Conservation (phyloP, 2,113 vertebrate species). For the Ammodramus savannarum region DNA sequence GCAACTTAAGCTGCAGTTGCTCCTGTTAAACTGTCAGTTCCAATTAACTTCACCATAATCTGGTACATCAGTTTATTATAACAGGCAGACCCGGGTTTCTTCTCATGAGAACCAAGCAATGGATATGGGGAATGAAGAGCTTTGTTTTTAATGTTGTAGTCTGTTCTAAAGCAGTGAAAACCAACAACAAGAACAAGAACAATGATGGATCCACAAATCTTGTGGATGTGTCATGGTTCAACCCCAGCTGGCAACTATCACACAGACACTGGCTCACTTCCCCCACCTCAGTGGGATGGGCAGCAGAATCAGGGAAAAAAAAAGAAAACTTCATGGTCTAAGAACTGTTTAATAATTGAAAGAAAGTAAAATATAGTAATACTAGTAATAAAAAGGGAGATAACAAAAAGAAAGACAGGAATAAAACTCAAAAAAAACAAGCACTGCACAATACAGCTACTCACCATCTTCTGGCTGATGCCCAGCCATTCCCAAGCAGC, state of each 20-base stretch:
- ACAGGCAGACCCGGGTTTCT: slow-evolving; percentile 18
- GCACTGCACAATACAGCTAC: background rate
- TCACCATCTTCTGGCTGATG: background rate
- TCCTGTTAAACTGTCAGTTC: slow-evolving; percentile 34
- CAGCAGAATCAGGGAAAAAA: background rate
- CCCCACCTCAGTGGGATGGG: background rate
- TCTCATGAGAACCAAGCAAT: slow-evolving; percentile 55
- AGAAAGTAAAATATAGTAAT: background rate
- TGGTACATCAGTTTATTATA: slow-evolving; percentile 23
- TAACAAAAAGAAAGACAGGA: background rate
- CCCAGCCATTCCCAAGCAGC: background rate
- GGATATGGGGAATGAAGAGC: slow-evolving; percentile 3
- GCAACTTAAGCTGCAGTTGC: background rate
- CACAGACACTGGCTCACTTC: background rate
- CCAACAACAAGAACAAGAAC: background rate
- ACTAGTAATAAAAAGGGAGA: background rate
- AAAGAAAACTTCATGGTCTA: background rate
- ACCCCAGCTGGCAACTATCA: background rate
- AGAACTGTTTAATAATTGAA: background rate
- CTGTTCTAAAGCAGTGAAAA: background rate
- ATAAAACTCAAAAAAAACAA: background rate
- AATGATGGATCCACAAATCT: background rate
- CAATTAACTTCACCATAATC: slow-evolving; percentile 2
- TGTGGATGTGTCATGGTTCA: background rate
- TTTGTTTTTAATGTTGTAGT: slow-evolving; percentile 22